phyloP scores from a whole-genome alignment of 2,888 invertebrate genomes.

The Stenchaetothrips biformis region DNA sequence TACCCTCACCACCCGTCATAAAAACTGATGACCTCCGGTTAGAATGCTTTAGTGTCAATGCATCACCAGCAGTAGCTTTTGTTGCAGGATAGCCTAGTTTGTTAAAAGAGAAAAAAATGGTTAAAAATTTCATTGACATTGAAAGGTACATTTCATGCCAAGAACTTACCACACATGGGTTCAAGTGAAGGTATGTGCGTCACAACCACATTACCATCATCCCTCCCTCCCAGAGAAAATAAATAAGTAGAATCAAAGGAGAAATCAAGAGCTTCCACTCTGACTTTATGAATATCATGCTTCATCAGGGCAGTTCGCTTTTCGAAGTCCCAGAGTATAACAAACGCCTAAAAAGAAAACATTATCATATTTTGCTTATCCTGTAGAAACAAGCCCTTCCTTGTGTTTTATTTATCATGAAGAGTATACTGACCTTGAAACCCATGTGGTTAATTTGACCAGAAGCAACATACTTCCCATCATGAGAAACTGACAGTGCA shows the following conservation, averaged over 20 bases:
- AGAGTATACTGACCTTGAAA: slow-evolving; percentile 58
- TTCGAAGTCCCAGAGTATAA: slow-evolving; percentile 82
- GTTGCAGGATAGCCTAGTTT: slow-evolving; percentile 50
- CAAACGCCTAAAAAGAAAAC: slow-evolving; percentile 53
- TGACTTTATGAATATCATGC: slow-evolving; percentile 82
- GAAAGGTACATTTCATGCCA: slow-evolving; percentile 9
- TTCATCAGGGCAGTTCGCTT: slow-evolving; percentile 57
- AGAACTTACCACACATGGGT: slow-evolving; percentile 48
- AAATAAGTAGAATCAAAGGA: slow-evolving; percentile 74
- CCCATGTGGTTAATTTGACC: slow-evolving; percentile 90
- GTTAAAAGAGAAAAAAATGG: slow-evolving; percentile 28
- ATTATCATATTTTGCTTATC: neutral
- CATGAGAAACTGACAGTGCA: slow-evolving; percentile 65
- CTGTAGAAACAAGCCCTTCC: too few species aligned
- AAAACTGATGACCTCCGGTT: slow-evolving; percentile 60
- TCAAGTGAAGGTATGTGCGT: slow-evolving; percentile 65
- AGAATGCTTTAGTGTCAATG: slow-evolving; percentile 54
- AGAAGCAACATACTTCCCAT: slow-evolving; percentile 77
- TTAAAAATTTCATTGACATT: slow-evolving; percentile 27
- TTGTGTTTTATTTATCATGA: too few species aligned
- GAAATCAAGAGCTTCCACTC: slow-evolving; percentile 80
- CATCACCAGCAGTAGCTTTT: slow-evolving; percentile 67
- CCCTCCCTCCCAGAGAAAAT: slow-evolving; percentile 81
- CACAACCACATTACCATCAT: slow-evolving; percentile 82
- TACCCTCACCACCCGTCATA: slow-evolving; percentile 68